A percentile compares a stretch with the other conserved stretches of the same genome.
phyloP scores from a whole-genome alignment of 2,888 invertebrate species.

The Amphipyra tragopoginis region DNA sequence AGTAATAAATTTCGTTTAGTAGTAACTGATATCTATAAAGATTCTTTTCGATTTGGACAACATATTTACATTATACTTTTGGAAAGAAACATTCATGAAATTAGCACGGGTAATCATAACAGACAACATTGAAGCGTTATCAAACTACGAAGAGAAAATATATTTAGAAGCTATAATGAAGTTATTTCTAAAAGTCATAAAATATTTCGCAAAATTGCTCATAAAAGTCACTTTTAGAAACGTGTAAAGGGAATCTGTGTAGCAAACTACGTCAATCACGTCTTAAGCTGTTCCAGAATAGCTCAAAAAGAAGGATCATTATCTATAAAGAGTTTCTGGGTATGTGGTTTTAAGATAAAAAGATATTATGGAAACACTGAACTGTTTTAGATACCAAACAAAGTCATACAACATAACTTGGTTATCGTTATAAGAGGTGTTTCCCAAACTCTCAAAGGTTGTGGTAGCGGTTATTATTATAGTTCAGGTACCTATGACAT shows the following conservation, averaged over 20 bases:
- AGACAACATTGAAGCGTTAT: constrained; percentile 18
- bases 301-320: constrained; percentile 35
- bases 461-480: too few species aligned
- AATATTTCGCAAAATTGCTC: constrained; percentile 66
- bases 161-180: constrained; percentile 55
- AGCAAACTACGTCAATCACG: constrained; percentile 68
- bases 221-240: constrained; percentile 66
- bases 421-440: too few species aligned
- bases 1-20: too few species aligned
- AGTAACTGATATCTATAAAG: too few species aligned
- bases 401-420: too few species aligned
- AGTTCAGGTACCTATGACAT: too few species aligned
- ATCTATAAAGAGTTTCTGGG: constrained; percentile 8
- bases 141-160: constrained; percentile 37
- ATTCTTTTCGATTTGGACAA: too few species aligned
- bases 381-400: too few species aligned
- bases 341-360: too few species aligned
- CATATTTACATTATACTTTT: too few species aligned
- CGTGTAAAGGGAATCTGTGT: constrained; percentile 64
- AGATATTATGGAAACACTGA: too few species aligned
- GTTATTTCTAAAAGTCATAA: constrained; percentile 66
- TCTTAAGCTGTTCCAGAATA: constrained; percentile 42
- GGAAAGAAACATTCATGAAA: background rate
- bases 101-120: background rate
- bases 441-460: too few species aligned